Evolutionary conservation across 1,140 invertebrate species (phyloP), one percentile per base, ranked within the genome.

Genomic region (Alviniconcha marisindica): DNA sequence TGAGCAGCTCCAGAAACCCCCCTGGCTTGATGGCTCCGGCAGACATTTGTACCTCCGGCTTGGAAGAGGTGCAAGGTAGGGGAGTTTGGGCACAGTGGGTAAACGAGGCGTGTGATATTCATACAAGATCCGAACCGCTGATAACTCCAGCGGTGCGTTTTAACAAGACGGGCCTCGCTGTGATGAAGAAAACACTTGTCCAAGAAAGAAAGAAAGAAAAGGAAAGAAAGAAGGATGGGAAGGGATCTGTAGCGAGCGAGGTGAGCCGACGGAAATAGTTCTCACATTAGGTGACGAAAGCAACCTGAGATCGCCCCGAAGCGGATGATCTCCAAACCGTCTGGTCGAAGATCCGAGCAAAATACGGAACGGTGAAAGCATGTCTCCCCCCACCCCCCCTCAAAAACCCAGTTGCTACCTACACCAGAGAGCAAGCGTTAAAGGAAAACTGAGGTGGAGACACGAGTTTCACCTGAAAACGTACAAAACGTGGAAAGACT

Each of bases 71-170:
- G 48, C 31, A 42, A 24, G 24, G 56, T 24, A n/a, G 36, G 60
- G 40, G 54, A 80, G 56, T 66, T 66, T 66, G 15, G 78, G 78
- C 38, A 40, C 78, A 28, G 78, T 40, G 40, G 33, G 36, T 66
- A 66, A 80, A 80, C 69, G 78, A 66, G 18, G 78, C 78, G 40
- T 80, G 78, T 80, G 78, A 80, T 80, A 80, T n/a, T 21, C 56
- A 63, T 80, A 80, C 78, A 80, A 80, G 78, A 80, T 80, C 78
- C 54, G 56, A 80, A 42, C 78, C 40, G 36, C 31, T 66, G 78
- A 80, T 80, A 80, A 66, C 60, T 66, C 36, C 78, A 56, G 7
- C 18, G 56, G 78, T 28, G 56, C 54, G 36, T 63, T 80, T 80
- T 80, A 80, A 80, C 78, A 80, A 80, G 78, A 66, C 44, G 42